Evolutionary conservation across 1,140 invertebrate genomes (phyloP).

Genomic region (Caenorhabditis tropicalis): DNA sequence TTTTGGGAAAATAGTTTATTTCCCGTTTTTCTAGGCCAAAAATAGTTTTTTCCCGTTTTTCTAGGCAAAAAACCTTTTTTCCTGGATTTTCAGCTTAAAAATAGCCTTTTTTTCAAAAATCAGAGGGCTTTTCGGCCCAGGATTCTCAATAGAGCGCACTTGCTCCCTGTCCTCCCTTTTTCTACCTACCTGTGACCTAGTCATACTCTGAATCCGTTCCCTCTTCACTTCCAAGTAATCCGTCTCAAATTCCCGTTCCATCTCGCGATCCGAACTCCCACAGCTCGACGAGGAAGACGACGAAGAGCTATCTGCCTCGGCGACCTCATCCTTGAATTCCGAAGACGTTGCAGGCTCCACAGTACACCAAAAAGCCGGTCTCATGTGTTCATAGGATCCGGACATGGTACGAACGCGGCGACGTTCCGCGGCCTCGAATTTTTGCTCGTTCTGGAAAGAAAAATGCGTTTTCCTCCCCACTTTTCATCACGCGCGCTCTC

Average conservation of each 20-base stretch:
- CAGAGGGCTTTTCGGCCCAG: too few relatives aligned
- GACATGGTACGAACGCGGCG: constrained; percentile 1
- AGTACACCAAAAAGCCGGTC: constrained; percentile 18
- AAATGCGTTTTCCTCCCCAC: background rate
- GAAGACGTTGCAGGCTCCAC: background rate
- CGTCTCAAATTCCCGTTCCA: constrained; percentile 52
- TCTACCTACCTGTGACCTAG: constrained; percentile 25
- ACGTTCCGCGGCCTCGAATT: constrained; percentile 13
- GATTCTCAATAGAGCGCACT: too few relatives aligned
- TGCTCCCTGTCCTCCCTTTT: background rate
- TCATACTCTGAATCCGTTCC: constrained; percentile 50
- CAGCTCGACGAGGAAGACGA: too few relatives aligned
- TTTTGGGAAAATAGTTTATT: too few relatives aligned
- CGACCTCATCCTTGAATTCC: too few relatives aligned
- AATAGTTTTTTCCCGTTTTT: too few relatives aligned
- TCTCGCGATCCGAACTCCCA: background rate
- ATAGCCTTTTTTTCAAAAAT: too few relatives aligned
- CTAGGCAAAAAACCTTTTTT: too few relatives aligned
- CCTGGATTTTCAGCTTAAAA: too few relatives aligned
- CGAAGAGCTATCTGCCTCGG: too few relatives aligned
- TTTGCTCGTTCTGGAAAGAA: constrained; percentile 12
- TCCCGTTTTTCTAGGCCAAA: too few relatives aligned
- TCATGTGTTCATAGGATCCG: constrained; percentile 17
- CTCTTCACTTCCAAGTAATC: constrained; percentile 41
- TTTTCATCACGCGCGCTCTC: background rate